Percentiles rank a stretch among this genome's conserved stretches.
Evolutionary conservation across 2,113 vertebrate species (phyloP).

Genomic region (Tachysurus fulvidraco): DNA sequence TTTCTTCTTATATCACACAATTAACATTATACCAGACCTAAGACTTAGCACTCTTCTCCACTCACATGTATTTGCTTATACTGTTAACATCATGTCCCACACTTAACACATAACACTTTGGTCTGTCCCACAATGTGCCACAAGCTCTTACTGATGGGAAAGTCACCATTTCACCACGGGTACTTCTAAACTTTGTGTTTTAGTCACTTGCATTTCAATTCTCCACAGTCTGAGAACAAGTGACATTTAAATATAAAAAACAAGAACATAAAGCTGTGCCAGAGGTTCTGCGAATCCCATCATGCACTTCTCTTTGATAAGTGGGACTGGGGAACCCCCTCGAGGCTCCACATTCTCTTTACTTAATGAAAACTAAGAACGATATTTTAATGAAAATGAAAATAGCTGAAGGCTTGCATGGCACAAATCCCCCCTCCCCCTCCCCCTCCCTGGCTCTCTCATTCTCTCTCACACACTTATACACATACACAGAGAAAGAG

Average conservation of each 20-base stretch:
- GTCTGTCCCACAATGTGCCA: not conserved
- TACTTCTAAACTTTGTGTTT: not conserved
- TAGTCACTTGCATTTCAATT: not conserved
- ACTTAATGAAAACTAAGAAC: conserved; percentile 34
- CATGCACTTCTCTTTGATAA: conserved; percentile 23
- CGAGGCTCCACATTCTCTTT: conserved; percentile 20
- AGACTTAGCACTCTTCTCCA: not conserved
- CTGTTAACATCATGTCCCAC: not conserved
- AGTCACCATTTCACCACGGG: not conserved
- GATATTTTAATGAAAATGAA: conserved; percentile 36
- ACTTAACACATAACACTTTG: not conserved
- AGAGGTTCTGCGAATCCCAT: conserved; percentile 2
- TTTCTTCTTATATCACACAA: not conserved
- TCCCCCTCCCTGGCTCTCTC: not conserved
- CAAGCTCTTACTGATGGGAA: no score
- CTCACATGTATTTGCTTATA: not conserved
- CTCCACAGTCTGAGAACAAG: not conserved
- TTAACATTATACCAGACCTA: not conserved
- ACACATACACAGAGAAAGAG: not conserved
- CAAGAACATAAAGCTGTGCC: conserved; percentile 4
- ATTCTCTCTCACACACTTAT: not conserved
- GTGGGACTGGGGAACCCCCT: conserved; percentile 13
- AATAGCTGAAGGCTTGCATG: conserved; percentile 17
- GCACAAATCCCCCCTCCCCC: not conserved
- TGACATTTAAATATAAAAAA: conserved; percentile 17